Evolutionary conservation across 2,888 invertebrate species (phyloP), one percentile per base, ranked within the genome.

Genomic region (Melipona bicolor): DNA sequence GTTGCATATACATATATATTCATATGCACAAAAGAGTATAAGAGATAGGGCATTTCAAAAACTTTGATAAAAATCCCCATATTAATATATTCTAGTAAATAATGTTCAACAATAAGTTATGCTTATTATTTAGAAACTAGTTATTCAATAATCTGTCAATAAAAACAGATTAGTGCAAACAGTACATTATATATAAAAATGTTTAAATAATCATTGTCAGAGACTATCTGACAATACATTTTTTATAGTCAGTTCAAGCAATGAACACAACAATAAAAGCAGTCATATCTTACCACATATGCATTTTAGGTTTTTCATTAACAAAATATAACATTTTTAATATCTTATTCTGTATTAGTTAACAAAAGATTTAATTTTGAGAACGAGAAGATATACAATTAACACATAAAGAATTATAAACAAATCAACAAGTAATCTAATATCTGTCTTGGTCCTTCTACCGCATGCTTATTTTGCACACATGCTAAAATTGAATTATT

Each of bases 361-460:
- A 2, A 13, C 27, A 49, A 50, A 54, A 6, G 13, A 43, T 56
- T 15, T 19, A 70, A 56, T 76, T 76, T 72, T n/a, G 50, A 64
- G 43, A 27, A 68, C 19, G 21, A 62, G 24, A 54, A 52, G 11
- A 69, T 77, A 6, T 36, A 17, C 32, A 50, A 52, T 32, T 52
- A 64, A 59, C 50, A 67, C 24, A 32, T 32, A 36, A 32, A 65
- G 15, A 81, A 9, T 21, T 50, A 68, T 27, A 69, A 19, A 70
- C 77, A 70, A 62, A 43, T 61, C 52, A 27, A 56, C 49, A 70
- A 71, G 43, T 72, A 71, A 79, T 73, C 79, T 77, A 52, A 17
- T 81, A 74, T 17, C 36, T 59, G 13, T 62, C 15, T 89, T 85
- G 81, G 85, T 89, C 87, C 87, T 68, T 62, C 73, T 85, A 82